phyloP scores from a whole-genome alignment of 2,888 invertebrate genomes.

The Dione vanillae region DNA sequence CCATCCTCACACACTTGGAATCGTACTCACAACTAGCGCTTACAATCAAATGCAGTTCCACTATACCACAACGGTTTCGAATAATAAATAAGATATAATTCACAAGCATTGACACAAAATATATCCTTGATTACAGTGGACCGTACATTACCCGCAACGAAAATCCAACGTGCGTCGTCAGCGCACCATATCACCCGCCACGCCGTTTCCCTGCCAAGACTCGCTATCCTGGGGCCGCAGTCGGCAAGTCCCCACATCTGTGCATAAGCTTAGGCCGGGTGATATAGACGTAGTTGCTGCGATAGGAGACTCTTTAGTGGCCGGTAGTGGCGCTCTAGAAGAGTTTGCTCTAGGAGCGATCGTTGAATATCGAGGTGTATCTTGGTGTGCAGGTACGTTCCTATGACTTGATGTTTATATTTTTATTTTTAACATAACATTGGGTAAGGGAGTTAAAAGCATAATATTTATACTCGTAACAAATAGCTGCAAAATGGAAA shows the following conservation, averaged over 20 bases:
- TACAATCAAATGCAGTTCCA: too few species aligned
- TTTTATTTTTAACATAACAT: too few species aligned
- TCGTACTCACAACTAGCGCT: too few species aligned
- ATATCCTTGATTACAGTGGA: slow-evolving; percentile 59
- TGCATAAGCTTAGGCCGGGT: slow-evolving; percentile 87
- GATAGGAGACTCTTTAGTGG: slow-evolving; percentile 89
- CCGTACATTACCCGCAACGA: slow-evolving; percentile 76
- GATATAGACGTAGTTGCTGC: slow-evolving; percentile 88
- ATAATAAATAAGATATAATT: too few species aligned
- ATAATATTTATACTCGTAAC: too few species aligned
- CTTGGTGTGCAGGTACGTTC: slow-evolving; percentile 87
- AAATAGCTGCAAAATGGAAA: too few species aligned
- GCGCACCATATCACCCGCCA: slow-evolving; percentile 73
- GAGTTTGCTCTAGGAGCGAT: slow-evolving; percentile 89
- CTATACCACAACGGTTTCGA: too few species aligned
- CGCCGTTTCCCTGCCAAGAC: slow-evolving; percentile 85
- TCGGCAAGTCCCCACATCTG: slow-evolving; percentile 83
- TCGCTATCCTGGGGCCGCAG: slow-evolving; percentile 70
- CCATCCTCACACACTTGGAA: neutral
- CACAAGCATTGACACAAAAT: neutral
- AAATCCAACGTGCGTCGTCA: slow-evolving; percentile 80
- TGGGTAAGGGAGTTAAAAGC: too few species aligned
- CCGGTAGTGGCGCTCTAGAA: slow-evolving; percentile 89
- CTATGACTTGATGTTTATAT: neutral
- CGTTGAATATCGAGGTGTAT: slow-evolving; percentile 89